phyloP scores from a whole-genome alignment of 2,888 invertebrate species.

The Tiphia femorata region DNA sequence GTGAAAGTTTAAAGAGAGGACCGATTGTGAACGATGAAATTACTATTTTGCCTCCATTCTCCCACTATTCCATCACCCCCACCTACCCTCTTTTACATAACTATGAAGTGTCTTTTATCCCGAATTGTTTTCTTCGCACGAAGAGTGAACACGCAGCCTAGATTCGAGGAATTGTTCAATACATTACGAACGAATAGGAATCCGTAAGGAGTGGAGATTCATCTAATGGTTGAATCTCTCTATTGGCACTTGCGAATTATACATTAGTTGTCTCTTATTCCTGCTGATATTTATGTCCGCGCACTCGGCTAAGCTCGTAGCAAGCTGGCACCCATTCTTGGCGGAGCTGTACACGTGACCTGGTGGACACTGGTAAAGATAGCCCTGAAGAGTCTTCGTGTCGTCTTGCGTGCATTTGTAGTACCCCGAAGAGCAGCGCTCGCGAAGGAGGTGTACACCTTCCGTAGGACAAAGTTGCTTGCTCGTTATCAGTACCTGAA shows the following conservation, averaged over 20 bases:
- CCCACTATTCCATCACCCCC: background rate
- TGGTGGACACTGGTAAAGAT: constrained; percentile 82
- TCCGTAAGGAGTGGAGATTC: too few relatives aligned
- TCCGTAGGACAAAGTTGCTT: constrained; percentile 75
- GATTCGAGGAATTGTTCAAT: too few relatives aligned
- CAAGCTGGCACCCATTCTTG: constrained; percentile 81
- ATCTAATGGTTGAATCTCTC: constrained; percentile 56
- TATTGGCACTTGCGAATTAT: constrained; percentile 56
- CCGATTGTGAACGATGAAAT: too few relatives aligned
- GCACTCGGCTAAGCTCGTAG: constrained; percentile 75
- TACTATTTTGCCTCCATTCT: too few relatives aligned
- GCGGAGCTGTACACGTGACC: constrained; percentile 83
- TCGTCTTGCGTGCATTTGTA: constrained; percentile 76
- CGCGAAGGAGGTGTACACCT: constrained; percentile 80
- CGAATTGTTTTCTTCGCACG: too few relatives aligned
- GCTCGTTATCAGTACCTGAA: constrained; percentile 76
- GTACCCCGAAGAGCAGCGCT: constrained; percentile 79
- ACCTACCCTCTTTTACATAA: constrained; percentile 13
- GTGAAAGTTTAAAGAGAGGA: background rate
- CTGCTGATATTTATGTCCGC: constrained; percentile 38
- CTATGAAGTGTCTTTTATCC: background rate
- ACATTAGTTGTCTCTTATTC: constrained; percentile 47
- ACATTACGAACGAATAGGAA: too few relatives aligned
- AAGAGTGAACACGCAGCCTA: too few relatives aligned
- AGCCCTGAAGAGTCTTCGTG: constrained; percentile 74